phyloP scores from a whole-genome alignment of 2,113 vertebrate genomes.

The Hyla sarda region DNA sequence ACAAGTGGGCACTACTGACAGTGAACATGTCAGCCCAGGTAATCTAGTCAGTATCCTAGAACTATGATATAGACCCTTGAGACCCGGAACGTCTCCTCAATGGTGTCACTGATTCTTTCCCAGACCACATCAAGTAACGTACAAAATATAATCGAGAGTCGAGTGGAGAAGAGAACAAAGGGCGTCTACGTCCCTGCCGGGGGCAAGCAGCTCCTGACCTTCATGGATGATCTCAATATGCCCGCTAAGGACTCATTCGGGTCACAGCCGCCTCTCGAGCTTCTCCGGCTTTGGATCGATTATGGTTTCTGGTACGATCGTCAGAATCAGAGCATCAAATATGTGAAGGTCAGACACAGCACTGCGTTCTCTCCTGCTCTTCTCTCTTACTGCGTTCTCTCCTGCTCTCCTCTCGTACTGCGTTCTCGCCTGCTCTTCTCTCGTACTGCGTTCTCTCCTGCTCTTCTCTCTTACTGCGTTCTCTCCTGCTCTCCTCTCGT shows the following conservation, averaged over 20 bases:
- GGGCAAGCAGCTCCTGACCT: conserved; percentile 83
- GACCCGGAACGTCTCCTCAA: not conserved
- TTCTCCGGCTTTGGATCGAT: conserved; percentile 87
- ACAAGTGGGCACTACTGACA: conserved; percentile 78
- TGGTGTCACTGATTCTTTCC: not conserved
- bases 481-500: not conserved
- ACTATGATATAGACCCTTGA: not conserved
- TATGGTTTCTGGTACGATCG: conserved; percentile 91
- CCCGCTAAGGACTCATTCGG: conserved; percentile 84
- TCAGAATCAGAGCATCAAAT: conserved; percentile 79
- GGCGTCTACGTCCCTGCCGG: conserved; percentile 81
- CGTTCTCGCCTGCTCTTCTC: not conserved
- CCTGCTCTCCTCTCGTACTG: not conserved
- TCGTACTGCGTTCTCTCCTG: not conserved
- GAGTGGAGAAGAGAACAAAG: conserved; percentile 86
- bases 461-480: not conserved
- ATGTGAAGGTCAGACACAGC: conserved; percentile 79
- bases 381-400: not conserved
- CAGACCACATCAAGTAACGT: conserved; percentile 86
- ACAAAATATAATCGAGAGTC: conserved; percentile 84
- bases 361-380: not conserved
- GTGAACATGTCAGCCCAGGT: conserved; percentile 94
- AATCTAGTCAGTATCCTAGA: not conserved
- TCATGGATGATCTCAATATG: conserved; percentile 91
- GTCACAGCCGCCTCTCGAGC: conserved; percentile 87